These are phyloP conservation scores for Trochalopteron elliotii DNA, from an alignment of 2,113 vertebrate genomes.

Conservation along the genomic window DNA sequence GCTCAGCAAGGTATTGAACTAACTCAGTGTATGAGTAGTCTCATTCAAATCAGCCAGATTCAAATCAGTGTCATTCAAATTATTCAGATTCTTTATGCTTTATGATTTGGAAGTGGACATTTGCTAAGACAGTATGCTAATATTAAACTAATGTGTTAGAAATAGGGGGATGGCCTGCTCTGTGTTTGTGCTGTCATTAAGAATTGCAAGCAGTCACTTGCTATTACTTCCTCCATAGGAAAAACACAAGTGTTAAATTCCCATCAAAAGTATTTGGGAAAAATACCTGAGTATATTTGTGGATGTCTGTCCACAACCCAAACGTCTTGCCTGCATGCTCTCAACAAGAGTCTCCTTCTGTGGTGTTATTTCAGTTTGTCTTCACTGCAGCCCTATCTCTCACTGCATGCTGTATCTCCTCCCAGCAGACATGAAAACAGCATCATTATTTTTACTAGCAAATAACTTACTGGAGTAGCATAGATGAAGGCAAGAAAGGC, in stretches of 20 bases:
- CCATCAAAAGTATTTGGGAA: background rate
- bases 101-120: background rate
- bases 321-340: background rate
- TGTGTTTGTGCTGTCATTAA: background rate
- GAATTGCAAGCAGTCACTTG: background rate
- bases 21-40: background rate
- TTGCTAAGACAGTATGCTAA: background rate
- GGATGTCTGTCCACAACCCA: background rate
- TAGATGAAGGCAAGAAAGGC: background rate
- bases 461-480: background rate
- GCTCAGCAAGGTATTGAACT: background rate
- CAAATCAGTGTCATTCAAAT: background rate
- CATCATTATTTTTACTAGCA: background rate
- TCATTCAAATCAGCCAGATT: background rate
- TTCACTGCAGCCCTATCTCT: background rate
- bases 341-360: background rate
- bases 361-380: background rate
- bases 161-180: background rate
- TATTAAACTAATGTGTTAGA: background rate
- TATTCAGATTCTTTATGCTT: background rate
- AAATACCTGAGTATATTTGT: background rate
- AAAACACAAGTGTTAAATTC: background rate
- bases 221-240: background rate
- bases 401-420: background rate
- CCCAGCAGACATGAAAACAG: background rate